Conservation (phyloP, 2,888 invertebrate species). For the Melieria omissa region DNA sequence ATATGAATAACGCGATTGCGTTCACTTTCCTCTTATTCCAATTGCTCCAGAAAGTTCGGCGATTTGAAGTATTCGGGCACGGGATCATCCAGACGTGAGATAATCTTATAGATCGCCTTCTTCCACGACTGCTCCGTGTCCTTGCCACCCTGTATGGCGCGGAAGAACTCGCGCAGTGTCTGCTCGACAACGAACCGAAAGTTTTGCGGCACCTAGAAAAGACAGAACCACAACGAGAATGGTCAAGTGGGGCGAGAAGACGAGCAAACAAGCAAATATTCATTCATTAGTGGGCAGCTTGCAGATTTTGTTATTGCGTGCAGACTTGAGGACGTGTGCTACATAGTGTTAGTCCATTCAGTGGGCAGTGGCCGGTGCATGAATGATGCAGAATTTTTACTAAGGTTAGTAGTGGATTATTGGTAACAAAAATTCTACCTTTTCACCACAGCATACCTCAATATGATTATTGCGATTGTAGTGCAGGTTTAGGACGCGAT, state of each 20-base stretch:
- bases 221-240: conserved; percentile 21
- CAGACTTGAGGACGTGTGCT: no score
- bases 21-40: conserved; percentile 74
- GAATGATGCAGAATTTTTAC: no score
- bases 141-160: conserved; percentile 95
- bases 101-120: conserved; percentile 99
- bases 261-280: no score
- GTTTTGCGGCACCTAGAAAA: conserved; percentile 89
- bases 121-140: conserved; percentile 99
- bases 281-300: no score
- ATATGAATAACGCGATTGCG: conserved; percentile 33
- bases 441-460: conserved; percentile 60
- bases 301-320: no score
- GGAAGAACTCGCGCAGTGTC: conserved; percentile 98
- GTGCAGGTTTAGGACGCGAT: conserved; percentile 97
- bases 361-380: no score
- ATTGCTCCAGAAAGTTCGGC: conserved; percentile 98
- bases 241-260: background rate
- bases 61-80: conserved; percentile 99
- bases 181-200: conserved; percentile 98
- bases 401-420: background rate
- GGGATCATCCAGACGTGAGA: conserved; percentile 97
- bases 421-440: conserved; percentile 40
- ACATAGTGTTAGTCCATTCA: no score
- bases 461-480: conserved; percentile 90